phyloP scores from a whole-genome alignment of 2,797 vertebrate species.

The Smutsia temminckii region DNA sequence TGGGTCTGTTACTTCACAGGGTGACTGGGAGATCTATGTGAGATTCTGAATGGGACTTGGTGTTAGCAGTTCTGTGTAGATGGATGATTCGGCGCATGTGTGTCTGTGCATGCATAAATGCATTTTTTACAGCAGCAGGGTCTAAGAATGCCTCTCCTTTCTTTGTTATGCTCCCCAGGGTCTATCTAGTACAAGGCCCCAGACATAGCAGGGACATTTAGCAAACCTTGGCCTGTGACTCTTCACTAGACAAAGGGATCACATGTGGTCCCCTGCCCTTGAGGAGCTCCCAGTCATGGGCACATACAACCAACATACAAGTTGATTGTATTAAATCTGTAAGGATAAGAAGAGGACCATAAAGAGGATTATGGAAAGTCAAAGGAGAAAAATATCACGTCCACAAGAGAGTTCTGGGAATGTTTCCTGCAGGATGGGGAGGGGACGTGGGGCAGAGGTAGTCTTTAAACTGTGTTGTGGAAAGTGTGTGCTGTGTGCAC shows the following conservation, averaged over 20 bases:
- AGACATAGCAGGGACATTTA: background rate
- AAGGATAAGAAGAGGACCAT: background rate
- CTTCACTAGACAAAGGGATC: background rate
- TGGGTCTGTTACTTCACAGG: background rate
- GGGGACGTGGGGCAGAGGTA: background rate
- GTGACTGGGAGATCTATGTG: background rate
- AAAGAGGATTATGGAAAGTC: conserved; percentile 8
- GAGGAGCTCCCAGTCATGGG: background rate
- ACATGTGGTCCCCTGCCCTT: background rate
- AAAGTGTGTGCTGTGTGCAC: background rate
- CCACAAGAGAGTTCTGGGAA: background rate
- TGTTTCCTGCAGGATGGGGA: background rate
- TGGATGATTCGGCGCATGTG: background rate
- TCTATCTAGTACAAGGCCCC: background rate
- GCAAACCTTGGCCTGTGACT: background rate
- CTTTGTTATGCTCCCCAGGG: background rate
- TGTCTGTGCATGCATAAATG: background rate
- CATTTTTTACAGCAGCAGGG: too few relatives aligned
- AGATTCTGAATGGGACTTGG: background rate
- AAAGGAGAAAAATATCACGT: background rate
- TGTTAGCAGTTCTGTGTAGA: too few relatives aligned
- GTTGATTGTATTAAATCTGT: background rate
- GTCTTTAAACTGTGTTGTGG: background rate
- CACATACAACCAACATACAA: background rate
- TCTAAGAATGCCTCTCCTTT: background rate